These are phyloP conservation scores for Ennomos quercinarius DNA, from an alignment of 2,888 invertebrate genomes.

Conservation along the genomic window DNA sequence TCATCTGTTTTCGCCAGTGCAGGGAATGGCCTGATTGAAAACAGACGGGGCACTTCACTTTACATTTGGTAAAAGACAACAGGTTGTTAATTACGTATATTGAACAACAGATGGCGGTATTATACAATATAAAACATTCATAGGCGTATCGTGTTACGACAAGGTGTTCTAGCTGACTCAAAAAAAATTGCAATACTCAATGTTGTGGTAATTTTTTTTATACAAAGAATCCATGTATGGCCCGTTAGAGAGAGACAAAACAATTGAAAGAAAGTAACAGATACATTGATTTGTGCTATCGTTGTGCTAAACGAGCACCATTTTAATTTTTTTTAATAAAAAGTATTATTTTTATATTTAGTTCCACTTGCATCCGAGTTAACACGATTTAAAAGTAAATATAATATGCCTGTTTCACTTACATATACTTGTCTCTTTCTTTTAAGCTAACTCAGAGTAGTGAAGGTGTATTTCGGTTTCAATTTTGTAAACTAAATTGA, in stretches of 20 bases:
- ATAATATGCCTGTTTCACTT: too few species aligned
- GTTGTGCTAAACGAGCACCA: constrained; percentile 28
- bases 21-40: too few species aligned
- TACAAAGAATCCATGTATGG: constrained; percentile 24
- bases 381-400: too few species aligned
- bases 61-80: neutral
- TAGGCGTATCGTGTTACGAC: neutral
- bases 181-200: too few species aligned
- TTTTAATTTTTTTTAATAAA: neutral
- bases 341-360: neutral
- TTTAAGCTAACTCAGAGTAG: too few species aligned
- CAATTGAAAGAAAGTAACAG: constrained; percentile 4
- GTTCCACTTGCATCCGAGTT: too few species aligned
- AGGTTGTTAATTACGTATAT: neutral
- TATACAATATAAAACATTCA: neutral
- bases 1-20: too few species aligned
- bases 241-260: constrained; percentile 23
- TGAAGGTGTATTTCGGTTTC: too few species aligned
- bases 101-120: constrained; percentile 11
- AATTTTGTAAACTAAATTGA: too few species aligned
- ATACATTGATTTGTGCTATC: constrained; percentile 15
- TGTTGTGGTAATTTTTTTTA: neutral
- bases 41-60: neutral
- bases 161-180: too few species aligned
- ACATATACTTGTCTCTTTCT: too few species aligned